Conservation (phyloP, 2,888 invertebrate species). For the Ypsolopha scabrella region DNA sequence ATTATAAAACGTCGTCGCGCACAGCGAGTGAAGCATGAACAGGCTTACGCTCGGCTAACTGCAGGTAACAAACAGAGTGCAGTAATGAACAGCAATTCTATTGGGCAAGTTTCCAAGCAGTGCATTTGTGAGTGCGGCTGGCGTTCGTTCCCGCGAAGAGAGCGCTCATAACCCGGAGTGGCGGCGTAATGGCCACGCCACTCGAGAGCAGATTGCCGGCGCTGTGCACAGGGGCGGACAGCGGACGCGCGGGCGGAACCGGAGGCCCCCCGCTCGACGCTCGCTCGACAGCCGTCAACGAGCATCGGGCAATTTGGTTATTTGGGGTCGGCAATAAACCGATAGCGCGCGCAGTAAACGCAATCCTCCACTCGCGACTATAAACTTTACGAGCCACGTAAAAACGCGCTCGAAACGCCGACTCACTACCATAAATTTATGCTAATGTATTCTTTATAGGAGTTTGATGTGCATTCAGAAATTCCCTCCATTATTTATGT, state of each 20-base stretch:
- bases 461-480: constrained; percentile 70
- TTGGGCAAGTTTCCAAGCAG: constrained; percentile 46
- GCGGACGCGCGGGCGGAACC: constrained; percentile 9
- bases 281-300: constrained; percentile 24
- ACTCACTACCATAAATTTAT: constrained; percentile 69
- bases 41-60: not conserved
- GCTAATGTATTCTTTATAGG: constrained; percentile 72
- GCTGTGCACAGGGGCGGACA: constrained; percentile 9
- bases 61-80: constrained; percentile 29
- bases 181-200: constrained; percentile 29
- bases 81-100: constrained; percentile 44
- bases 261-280: constrained; percentile 23
- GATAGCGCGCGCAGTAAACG: constrained; percentile 67
- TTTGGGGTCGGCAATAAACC: constrained; percentile 68
- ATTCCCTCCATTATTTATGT: constrained; percentile 68
- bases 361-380: constrained; percentile 69
- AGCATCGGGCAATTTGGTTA: constrained; percentile 61
- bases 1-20: no score
- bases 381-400: constrained; percentile 71
- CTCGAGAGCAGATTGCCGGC: constrained; percentile 22
- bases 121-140: constrained; percentile 32
- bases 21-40: not conserved
- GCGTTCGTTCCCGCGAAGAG: constrained; percentile 28
- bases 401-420: constrained; percentile 68
- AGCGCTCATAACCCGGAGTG: constrained; percentile 29